phyloP scores from a whole-genome alignment of 1,140 invertebrate species.

The Penaeus chinensis region DNA sequence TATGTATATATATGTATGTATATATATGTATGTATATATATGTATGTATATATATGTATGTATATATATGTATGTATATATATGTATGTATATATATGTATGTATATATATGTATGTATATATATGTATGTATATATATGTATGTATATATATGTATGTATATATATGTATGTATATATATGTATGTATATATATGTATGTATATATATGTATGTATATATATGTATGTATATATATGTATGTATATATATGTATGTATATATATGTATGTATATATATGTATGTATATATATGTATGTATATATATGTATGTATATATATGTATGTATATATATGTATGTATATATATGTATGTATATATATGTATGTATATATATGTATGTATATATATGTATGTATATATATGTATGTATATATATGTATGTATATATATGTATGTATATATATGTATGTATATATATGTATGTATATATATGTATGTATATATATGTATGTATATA shows the following conservation, averaged over 20 bases:
- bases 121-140: conserved; percentile 13
- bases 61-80: conserved; percentile 15
- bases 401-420: conserved; percentile 10
- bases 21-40: conserved; percentile 6
- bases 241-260: conserved; percentile 8
- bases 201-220: conserved; percentile 5
- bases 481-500: conserved; percentile 1
- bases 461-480: conserved; percentile 7
- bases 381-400: conserved; percentile 5
- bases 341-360: conserved; percentile 18
- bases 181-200: conserved; percentile 1
- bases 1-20: conserved; percentile 13
- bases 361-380: conserved; percentile 1
- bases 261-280: conserved; percentile 1
- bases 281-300: conserved; percentile 10
- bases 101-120: conserved; percentile 5
- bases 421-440: conserved; percentile 2
- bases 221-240: conserved; percentile 10
- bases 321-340: background rate
- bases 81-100: conserved; percentile 2
- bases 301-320: conserved; percentile 7
- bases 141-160: conserved; percentile 1
- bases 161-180: conserved; percentile 10
- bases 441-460: conserved; percentile 10
- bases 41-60: background rate